These are phyloP conservation scores for Pangasius krempfi DNA, from an alignment of 2,797 vertebrate genomes.

Conservation along the genomic window DNA sequence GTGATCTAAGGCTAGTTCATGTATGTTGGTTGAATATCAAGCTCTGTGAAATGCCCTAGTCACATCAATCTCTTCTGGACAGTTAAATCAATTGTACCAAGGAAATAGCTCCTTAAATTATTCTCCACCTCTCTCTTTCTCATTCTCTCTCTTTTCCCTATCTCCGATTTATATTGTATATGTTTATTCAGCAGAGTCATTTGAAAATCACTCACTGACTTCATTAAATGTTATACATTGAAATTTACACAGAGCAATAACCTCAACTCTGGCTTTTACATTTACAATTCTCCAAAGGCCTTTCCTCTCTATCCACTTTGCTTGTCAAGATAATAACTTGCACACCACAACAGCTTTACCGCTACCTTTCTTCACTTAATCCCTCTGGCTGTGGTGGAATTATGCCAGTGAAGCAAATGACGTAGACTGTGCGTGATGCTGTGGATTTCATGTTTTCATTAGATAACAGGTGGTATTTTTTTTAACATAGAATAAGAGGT, in stretches of 20 bases:
- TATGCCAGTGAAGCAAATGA: not conserved
- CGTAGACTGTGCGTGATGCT: not conserved
- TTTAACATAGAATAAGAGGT: not conserved
- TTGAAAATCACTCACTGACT: constrained; percentile 25
- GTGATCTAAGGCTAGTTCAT: constrained; percentile 33
- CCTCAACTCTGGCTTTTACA: constrained; percentile 23
- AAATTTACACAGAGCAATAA: not conserved
- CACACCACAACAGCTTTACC: constrained; percentile 23
- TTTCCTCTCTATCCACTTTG: constrained; percentile 29
- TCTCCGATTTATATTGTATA: not conserved
- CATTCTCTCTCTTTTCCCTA: not conserved
- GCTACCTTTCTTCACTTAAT: constrained; percentile 24
- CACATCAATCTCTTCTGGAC: constrained; percentile 34
- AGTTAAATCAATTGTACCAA: constrained; percentile 42
- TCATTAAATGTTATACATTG: constrained; percentile 39
- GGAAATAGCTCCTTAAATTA: constrained; percentile 39
- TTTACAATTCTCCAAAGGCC: constrained; percentile 9
- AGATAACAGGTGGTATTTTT: not conserved
- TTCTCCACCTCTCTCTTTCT: constrained; percentile 3
- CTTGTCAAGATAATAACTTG: constrained; percentile 29
- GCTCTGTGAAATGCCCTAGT: constrained; percentile 23
- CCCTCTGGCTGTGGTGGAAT: constrained; percentile 10
- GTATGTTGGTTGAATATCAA: constrained; percentile 49
- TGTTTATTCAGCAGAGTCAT: constrained; percentile 33
- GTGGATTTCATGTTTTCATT: not conserved